phyloP scores from a whole-genome alignment of 2,888 invertebrate species.

The Nineta flava region DNA sequence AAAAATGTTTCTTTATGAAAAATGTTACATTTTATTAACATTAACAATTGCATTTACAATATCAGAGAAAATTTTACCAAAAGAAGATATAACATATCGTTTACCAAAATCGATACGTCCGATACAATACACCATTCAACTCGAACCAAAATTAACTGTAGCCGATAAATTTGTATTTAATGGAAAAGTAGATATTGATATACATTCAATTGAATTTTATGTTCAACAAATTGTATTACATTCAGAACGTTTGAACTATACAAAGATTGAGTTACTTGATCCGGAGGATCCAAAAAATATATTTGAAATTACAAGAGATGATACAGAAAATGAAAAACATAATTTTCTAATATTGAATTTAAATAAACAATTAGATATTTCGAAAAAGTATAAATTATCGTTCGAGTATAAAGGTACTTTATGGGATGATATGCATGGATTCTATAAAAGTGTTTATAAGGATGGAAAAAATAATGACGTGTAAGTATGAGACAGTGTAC shows the following conservation, averaged over 20 bases:
- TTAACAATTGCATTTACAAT: no score
- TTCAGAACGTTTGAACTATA: background rate
- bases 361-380: background rate
- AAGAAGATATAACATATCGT: conserved; percentile 21
- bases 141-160: conserved; percentile 18
- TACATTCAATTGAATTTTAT: background rate
- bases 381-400: conserved; percentile 15
- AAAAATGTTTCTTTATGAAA: no score
- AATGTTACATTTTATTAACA: no score
- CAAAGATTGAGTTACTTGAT: conserved; percentile 6
- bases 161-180: background rate
- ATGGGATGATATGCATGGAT: conserved; percentile 29
- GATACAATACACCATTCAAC: conserved; percentile 31
- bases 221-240: background rate
- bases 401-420: conserved; percentile 18
- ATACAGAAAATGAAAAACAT: conserved; percentile 15
- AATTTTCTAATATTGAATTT: background rate
- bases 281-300: conserved; percentile 22
- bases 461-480: conserved; percentile 15
- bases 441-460: conserved; percentile 32
- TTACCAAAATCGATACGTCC: conserved; percentile 34
- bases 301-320: conserved; percentile 24
- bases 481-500: conserved; percentile 18
- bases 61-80: no score
- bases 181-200: background rate